These are phyloP conservation scores for Oceanites oceanicus DNA, from an alignment of 2,113 vertebrate genomes.

Conservation along the genomic window DNA sequence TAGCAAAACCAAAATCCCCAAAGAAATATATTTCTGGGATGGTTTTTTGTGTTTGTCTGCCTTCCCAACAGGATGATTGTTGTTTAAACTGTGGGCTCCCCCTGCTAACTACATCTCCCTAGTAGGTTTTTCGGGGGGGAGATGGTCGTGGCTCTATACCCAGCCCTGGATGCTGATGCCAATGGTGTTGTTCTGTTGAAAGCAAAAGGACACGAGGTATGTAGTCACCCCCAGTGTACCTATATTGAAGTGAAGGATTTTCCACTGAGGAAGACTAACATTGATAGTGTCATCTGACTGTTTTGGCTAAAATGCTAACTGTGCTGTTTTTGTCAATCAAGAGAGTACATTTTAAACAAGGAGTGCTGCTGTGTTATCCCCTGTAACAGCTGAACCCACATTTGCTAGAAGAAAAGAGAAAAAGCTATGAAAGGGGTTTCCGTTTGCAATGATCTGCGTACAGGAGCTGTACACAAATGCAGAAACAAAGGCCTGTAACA, in stretches of 20 bases:
- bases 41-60: not conserved
- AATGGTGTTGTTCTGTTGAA: not conserved
- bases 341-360: not conserved
- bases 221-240: fast-evolving
- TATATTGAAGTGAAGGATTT: not conserved
- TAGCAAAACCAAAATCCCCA: not conserved
- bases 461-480: not conserved
- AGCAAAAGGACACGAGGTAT: not conserved
- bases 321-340: not conserved
- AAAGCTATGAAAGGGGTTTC: not conserved
- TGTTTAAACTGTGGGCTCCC: not conserved
- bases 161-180: not conserved
- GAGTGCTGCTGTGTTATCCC: not conserved
- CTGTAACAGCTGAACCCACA: not conserved
- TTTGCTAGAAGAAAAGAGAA: not conserved
- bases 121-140: not conserved
- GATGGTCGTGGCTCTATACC: not conserved
- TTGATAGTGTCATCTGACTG: not conserved
- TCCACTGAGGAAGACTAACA: not conserved
- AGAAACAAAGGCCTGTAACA: not conserved
- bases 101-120: not conserved
- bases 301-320: not conserved
- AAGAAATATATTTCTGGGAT: not conserved
- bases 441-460: not conserved
- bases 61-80: not conserved